Base-by-base conservation (phyloP, 2,797 vertebrate genomes). In the Hirundo rustica region DNA sequence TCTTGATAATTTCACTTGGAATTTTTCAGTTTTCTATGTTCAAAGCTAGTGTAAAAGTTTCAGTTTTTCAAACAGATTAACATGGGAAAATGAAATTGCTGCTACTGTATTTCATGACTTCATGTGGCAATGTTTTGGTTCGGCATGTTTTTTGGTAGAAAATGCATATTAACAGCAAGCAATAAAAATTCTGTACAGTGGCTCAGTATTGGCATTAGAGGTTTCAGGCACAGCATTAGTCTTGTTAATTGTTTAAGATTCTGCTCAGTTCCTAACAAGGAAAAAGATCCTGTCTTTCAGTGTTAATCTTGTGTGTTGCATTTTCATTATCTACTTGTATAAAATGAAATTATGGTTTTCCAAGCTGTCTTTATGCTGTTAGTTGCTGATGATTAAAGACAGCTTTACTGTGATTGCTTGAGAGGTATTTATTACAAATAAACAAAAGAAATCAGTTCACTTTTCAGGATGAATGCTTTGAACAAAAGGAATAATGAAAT, bases 251-350 rank as follows among this genome's bases (percentile, higher is more conserved):
- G 77, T n/a, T 89, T 60, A 76, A 50, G 50, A 78, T 68, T 92
- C 40, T 82, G 10, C 66, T 77, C 44, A 68, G 20, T 80, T 92
- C 30, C 55, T 62, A 88, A 72, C 4, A 48, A 88, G 81, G 85
- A 50, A 83, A 66, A 92, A 16, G 16, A 51, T 25, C 25, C 32
- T 27, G 19, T 71, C 42, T 89, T 90, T 90, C 62, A 62, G 13
- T n/a, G n/a, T 84, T 89, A 45, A 50, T 88, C n/a, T 88, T 5
- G 4, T 61, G 27, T 70, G 60, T 76, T 84, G 11, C n/a, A 32
- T 92, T 95, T 93, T 92, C 47, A 57, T 91, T 85, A 83, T 60
- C 77, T 76, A 16, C 34, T 65, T 95, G 26, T 78, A 25, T 21
- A 58, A 83, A 89, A 32, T 3, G 64, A 60, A 91, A 78, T 62